Evolutionary conservation across 2,113 vertebrate genomes (phyloP), one percentile per base, ranked within the genome.

Genomic region (Nesoenas mayeri): DNA sequence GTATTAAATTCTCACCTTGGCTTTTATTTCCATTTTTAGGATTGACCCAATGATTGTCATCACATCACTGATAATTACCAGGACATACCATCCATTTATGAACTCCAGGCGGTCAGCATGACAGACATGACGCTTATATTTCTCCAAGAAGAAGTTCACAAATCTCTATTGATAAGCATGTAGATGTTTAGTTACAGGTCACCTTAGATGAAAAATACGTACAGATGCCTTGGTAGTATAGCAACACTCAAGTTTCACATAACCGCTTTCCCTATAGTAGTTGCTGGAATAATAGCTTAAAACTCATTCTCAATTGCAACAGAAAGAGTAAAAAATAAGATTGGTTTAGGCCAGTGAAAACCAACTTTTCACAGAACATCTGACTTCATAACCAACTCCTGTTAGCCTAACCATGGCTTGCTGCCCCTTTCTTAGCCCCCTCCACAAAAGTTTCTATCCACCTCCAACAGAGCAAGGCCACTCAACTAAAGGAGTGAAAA

Each of bases 21-120:
- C 98, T 96, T 99, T 99, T 97, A 99, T 99, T 98, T 99, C 99
- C 99, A 99, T 99, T 97, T 99, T 99, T 94, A 99, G 97, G 95
- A 99, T 97, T 32, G 99, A 99, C 47, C 99, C 99, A 66, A 98
- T 93, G 67, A 99, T 98, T 34, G 99, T 98, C 98, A 99, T 96
- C 38, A 99, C 91, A 92, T 99, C 99, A 20, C 99, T 99, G 97
- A 99, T 80, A 7, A 99, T 99, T 42, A 99, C 98, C 96, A 99
- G 95, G 95, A 99, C 56, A 20, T 99, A 99, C 99, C 99, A 99
- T n/a, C 99, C 98, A 6, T 99, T 99, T 81, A 99, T 95, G 87
- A 99, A 99, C 95, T 99, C 98, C 50, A 97, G 95, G 44, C 97
- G 98, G 93, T 99, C 99, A 2, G 98, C 91, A 0, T 98, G 97